These are phyloP conservation scores for Heliocidaris erythrogramma DNA, from an alignment of 35 echinoderm and acorn worm genomes.

Conservation along the genomic window DNA sequence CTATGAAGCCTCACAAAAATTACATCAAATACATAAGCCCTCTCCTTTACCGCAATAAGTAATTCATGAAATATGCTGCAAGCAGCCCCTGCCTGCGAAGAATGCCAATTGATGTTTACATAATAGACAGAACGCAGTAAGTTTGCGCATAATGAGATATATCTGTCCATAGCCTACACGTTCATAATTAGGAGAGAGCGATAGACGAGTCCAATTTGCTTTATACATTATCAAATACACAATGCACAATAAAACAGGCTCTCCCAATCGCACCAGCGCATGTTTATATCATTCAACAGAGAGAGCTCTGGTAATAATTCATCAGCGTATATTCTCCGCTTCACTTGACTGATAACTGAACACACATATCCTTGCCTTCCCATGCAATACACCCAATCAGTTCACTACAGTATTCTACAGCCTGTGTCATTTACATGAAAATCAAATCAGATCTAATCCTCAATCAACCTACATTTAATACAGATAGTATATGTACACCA, in stretches of 20 bases:
- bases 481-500: too few relatives aligned
- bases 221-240: conserved; percentile 41
- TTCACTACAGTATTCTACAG: background rate
- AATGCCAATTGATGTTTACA: conserved; percentile 38
- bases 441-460: background rate
- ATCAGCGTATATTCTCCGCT: conserved; percentile 36
- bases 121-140: conserved; percentile 37
- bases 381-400: background rate
- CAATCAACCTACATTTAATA: background rate
- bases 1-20: conserved; percentile 11
- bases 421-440: background rate
- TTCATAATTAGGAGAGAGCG: conserved; percentile 38
- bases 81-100: background rate
- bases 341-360: conserved; percentile 22
- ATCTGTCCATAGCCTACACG: conserved; percentile 33
- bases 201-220: conserved; percentile 37
- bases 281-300: conserved; percentile 45
- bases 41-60: conserved; percentile 14
- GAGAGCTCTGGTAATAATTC: conserved; percentile 33
- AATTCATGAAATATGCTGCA: conserved; percentile 43
- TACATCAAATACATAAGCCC: conserved; percentile 13
- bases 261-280: background rate
- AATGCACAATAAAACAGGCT: conserved; percentile 7
- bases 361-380: conserved; percentile 13
- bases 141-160: conserved; percentile 45